These are phyloP conservation scores for Tipula unca DNA, from an alignment of 2,888 invertebrate genomes.

Conservation along the genomic window DNA sequence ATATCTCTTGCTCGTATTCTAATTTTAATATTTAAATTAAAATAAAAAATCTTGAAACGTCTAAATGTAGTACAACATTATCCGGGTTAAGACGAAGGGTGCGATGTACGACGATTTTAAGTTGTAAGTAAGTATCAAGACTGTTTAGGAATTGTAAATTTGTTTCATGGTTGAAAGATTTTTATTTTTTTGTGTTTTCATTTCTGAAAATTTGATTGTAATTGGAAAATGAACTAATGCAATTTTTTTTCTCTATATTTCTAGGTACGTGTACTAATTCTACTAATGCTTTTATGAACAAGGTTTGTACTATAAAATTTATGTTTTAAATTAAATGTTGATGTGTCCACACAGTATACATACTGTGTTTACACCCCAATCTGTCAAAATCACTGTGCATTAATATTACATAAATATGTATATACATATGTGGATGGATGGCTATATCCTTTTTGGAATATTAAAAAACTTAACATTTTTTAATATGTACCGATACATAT, in stretches of 20 bases:
- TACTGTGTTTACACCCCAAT: background rate
- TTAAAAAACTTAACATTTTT: background rate
- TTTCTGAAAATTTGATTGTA: background rate
- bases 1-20: background rate
- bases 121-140: background rate
- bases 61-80: background rate
- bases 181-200: background rate
- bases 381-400: background rate
- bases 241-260: background rate
- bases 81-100: background rate
- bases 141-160: background rate
- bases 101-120: background rate
- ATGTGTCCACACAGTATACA: background rate
- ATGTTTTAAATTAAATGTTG: background rate
- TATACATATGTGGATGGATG: background rate
- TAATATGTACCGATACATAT: background rate
- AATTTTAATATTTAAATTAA: conserved; percentile 14
- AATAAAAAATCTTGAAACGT: background rate
- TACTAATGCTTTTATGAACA: background rate
- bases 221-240: background rate
- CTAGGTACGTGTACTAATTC: background rate
- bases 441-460: background rate
- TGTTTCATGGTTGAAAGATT: background rate
- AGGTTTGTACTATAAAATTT: background rate
- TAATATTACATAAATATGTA: background rate